A percentile compares a stretch with the other conserved stretches of the same genome.
Conservation (phyloP, 1,140 invertebrate genomes). For the Lordiphosa stackelbergi region DNA sequence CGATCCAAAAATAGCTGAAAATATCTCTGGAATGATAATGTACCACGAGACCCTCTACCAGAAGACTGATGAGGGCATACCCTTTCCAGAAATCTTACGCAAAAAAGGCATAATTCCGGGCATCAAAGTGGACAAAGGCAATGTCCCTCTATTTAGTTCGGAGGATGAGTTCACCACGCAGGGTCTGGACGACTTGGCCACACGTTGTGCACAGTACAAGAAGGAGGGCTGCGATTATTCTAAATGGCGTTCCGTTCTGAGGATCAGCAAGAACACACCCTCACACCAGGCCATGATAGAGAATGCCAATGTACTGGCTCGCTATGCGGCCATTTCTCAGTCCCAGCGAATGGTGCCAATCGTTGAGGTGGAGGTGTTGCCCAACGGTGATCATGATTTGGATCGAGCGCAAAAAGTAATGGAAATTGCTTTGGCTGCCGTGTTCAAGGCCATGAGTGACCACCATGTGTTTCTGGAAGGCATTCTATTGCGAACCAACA, state of each 20-base stretch:
- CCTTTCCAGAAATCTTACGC: slow-evolving; percentile 88
- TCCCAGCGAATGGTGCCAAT: slow-evolving; percentile 97
- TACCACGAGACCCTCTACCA: slow-evolving; percentile 99
- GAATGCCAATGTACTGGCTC: slow-evolving; percentile 96
- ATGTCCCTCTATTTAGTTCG: slow-evolving; percentile 91
- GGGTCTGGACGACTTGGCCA: slow-evolving; percentile 94
- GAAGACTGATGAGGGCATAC: slow-evolving; percentile 89
- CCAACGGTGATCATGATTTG: slow-evolving; percentile 94
- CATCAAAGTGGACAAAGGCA: slow-evolving; percentile 94
- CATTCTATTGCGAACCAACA: slow-evolving; percentile 97
- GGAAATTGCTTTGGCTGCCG: slow-evolving; percentile 93
- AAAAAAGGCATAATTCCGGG: slow-evolving; percentile 92
- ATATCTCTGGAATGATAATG: slow-evolving; percentile 93
- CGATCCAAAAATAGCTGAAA: slow-evolving; percentile 84
- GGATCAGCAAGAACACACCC: slow-evolving; percentile 93
- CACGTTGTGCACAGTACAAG: slow-evolving; percentile 97
- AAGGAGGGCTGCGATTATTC: slow-evolving; percentile 98
- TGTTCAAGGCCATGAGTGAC: slow-evolving; percentile 97
- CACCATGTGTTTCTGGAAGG: slow-evolving; percentile 98
- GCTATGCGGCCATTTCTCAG: slow-evolving; percentile 98
- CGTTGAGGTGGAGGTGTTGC: slow-evolving; percentile 93
- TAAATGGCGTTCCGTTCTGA: slow-evolving; percentile 98
- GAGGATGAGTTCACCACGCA: slow-evolving; percentile 97
- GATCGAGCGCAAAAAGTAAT: slow-evolving; percentile 94
- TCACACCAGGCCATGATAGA: slow-evolving; percentile 93